Evolutionary conservation across 1,140 invertebrate species (phyloP).

Genomic region (Teleopsis dalmanni): DNA sequence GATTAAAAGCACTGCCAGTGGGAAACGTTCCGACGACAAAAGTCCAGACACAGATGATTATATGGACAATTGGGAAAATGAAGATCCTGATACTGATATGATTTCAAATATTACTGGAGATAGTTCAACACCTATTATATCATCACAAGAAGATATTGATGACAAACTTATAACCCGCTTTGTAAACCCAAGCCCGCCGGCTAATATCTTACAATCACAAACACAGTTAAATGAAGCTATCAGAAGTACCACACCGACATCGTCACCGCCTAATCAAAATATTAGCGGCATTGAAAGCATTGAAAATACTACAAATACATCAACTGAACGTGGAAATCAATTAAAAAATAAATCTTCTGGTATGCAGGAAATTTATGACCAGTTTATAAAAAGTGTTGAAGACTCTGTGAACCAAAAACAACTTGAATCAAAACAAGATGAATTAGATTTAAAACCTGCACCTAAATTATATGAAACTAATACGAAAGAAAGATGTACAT

Average conservation of each 20-base stretch:
- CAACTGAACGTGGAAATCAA: too few relatives aligned
- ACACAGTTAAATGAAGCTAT: too few relatives aligned
- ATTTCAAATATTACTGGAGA: constrained; percentile 17
- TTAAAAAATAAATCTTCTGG: too few relatives aligned
- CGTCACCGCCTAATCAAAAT: constrained; percentile 2
- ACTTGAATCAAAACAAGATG: background rate
- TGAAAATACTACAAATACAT: background rate
- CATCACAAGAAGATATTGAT: constrained; percentile 1
- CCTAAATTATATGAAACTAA: constrained; percentile 12
- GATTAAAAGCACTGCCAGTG: too few relatives aligned
- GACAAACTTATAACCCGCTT: constrained; percentile 1
- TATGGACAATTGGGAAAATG: constrained; percentile 41
- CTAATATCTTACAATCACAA: background rate
- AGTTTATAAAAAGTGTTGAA: constrained; percentile 39
- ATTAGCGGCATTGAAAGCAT: too few relatives aligned
- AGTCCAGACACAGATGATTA: constrained; percentile 42
- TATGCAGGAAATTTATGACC: constrained; percentile 36
- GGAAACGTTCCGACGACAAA: constrained; percentile 15
- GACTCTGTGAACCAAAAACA: constrained; percentile 10
- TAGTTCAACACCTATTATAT: constrained; percentile 18
- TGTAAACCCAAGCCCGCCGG: constrained; percentile 11
- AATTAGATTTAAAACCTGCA: too few relatives aligned
- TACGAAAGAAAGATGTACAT: constrained; percentile 13
- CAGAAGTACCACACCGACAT: constrained; percentile 2
- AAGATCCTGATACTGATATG: constrained; percentile 19